Base-by-base conservation (phyloP, 2,888 invertebrate species). In the Agriopis marginaria region DNA sequence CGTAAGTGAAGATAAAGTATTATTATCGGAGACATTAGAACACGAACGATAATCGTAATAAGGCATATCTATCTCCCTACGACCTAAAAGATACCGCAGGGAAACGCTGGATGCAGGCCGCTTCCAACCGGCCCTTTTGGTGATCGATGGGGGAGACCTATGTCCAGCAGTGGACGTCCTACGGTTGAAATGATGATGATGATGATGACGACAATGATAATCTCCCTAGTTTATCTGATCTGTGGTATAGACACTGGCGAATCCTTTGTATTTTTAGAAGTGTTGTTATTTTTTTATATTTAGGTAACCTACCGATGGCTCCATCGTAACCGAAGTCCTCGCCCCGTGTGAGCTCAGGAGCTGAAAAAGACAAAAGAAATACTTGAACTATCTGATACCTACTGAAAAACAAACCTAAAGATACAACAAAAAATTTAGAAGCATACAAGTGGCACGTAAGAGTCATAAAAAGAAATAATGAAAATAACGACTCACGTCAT, bases 301-400 rank as follows among this genome's bases (percentile, higher is more conserved):
- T 39, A 40, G 60, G 51, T 62, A 68, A 81, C 84, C 86, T 88
- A 95, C 95, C 95, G 77, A 93, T 91, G 11, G 87, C 87, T 72
- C 95, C 95, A 81, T 95, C 95, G 79, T 96, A 96, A 23, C 95
- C 95, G 73, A 95, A 96, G 77, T 95, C 95, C 78, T 95, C 94
- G 39, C 91, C 91, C 17, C 81, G 79, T 39, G 87, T 88, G 60
- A 86, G 76, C 51, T 86, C 84, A 62, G 89, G 84, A 68, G 78
- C 92, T 91, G 89, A 74, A 89, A 91, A 83, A 77, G 40, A 65
- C 61, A 69, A 69, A 50, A 56, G 55, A 50, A 59, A 62, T 63
- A 60, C 59, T 49, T 53, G 10, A 49, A 8, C 54, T 58, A 58
- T 50, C 44, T 60, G 56, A 63, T 47, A 17, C 6, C 10, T 32